Base-by-base conservation (phyloP, 2,113 vertebrate species). In the Nothoprocta perdicaria region DNA sequence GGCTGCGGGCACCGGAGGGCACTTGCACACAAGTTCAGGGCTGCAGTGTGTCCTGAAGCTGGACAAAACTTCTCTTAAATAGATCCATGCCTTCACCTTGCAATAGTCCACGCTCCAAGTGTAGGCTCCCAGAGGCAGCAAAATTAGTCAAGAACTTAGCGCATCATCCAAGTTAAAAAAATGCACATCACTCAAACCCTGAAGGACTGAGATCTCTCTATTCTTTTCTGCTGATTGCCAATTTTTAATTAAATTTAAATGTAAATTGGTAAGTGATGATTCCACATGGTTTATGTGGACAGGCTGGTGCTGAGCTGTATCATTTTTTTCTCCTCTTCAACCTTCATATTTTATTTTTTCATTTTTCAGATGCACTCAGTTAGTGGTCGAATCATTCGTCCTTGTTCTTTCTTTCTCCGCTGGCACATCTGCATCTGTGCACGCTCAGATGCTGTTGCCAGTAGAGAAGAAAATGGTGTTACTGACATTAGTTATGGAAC, bases 351-450 rank as follows among this genome's bases (percentile, higher is more conserved):
- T 10, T 48, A 22, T 48, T 48, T 48, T 96, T 95, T 80, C 61
- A 93, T 96, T 95, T 95, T 91, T 94, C 88, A 94, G 86, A 82
- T 84, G 75, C 84, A 95, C 94, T 96, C 95, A 95, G 50, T 94
- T 95, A 94, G 95, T 65, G 89, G 65, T 87, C 9, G 90, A 76
- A 94, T 78, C 21, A 16, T 57, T 38, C 57, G 21, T 61, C 41
- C 14, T 33, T 12, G 38, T 86, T 90, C 61, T 40, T 67, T 79
- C 45, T 60, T 53, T 86, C 79, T 96, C 81, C 61, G 14, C 57
- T 46, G 73, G 78, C 80, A 74, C 33, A 45, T 35, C 67, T 67
- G 38, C 8, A 0, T 38, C 66, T 19, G 11, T 5, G 22, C 18
- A 80, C 48, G 69, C 67, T 73, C 78, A 71, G 77, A 86, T 90